Conservation (phyloP, 2,797 vertebrate species). For the Monodelphis domestica region DNA sequence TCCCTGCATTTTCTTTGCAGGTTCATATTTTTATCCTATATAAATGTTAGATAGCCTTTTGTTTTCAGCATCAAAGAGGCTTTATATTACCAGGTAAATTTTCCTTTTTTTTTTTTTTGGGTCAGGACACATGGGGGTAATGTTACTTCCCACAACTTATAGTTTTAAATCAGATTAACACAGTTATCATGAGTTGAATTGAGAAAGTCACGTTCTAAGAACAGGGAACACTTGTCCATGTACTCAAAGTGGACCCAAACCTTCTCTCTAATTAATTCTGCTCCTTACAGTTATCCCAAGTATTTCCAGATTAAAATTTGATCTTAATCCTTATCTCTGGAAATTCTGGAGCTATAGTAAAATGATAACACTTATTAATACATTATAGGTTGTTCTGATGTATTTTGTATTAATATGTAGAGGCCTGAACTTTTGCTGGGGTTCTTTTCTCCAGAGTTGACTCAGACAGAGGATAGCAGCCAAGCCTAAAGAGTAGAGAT, state of each 20-base stretch:
- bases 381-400: not conserved
- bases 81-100: not conserved
- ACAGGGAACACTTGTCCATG: not conserved
- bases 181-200: not conserved
- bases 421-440: not conserved
- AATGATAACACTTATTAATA: not conserved
- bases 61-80: not conserved
- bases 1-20: not conserved
- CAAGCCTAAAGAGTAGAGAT: not conserved
- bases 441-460: not conserved
- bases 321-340: not conserved
- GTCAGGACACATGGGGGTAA: not conserved
- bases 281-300: not conserved
- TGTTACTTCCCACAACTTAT: not conserved
- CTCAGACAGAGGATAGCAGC: not conserved
- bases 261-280: not conserved
- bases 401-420: not conserved
- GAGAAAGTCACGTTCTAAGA: not conserved
- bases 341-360: not conserved
- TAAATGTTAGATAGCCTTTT: not conserved
- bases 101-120: not conserved
- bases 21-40: not conserved
- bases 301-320: not conserved
- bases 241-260: not conserved
- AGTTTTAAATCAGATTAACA: not conserved